Base-by-base conservation (phyloP, 2,113 vertebrate species). In the Eolophus roseicapilla region DNA sequence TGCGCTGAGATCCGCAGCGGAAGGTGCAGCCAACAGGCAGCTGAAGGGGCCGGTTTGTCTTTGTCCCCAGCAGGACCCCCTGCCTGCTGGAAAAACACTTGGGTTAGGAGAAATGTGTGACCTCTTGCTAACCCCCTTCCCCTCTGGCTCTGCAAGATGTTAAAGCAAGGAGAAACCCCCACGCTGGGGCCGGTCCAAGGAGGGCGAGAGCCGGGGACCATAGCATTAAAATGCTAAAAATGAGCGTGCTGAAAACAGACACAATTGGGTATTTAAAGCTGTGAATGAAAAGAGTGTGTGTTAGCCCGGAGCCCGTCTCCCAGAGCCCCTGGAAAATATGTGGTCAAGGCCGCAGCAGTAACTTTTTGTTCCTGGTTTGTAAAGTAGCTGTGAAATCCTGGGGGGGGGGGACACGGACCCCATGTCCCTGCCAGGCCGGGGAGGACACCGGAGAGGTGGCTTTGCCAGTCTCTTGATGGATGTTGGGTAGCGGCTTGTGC, bases 211-310 rank as follows among this genome's bases (percentile, higher is more conserved):
- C 93, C 1, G 92, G 68, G 85, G 93, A 91, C 74, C 59, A 3
- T 92, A 93, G 73, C 94, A 95, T 97, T 97, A 96, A 97, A 96
- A 96, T 95, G 95, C 95, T 95, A 95, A 92, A 96, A 97, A 95
- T 96, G 95, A 96, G 85, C 5, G 21, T 85, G 95, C 96, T 95
- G 94, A 94, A 95, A 96, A 94, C 92, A 94, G 88, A 94, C 94
- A 95, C 96, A 97, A 94, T 95, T 65, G 90, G 50, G 95, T 92
- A 95, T 93, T 96, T 96, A 97, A 96, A 92, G 93, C 86, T 70
- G 88, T 89, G 95, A 95, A 96, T 97, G 95, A 93, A 96, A 95
- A 92, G 96, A 93, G 94, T 92, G 83, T 95, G 95, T 96, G 95
- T 96, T 78, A 64, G 94, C 88, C 9, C 0, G 53, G 93, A 95